These are phyloP conservation scores for Anas acuta DNA, from an alignment of 2,797 vertebrate genomes.

Conservation along the genomic window DNA sequence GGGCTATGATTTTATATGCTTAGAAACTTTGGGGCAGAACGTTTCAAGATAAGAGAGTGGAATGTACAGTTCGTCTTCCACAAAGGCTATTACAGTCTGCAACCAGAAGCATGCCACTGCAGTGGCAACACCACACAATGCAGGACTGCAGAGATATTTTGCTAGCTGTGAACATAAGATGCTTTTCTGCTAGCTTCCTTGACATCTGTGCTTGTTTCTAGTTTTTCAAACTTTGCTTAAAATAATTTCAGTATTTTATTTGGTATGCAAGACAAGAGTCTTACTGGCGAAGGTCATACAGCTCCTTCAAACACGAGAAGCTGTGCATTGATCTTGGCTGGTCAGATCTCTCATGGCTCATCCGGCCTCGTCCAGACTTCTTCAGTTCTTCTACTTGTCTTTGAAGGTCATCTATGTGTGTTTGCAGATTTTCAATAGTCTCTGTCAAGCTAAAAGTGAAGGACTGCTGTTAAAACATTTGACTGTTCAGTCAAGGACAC, in stretches of 20 bases:
- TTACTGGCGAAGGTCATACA: conserved; percentile 93
- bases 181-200: not conserved
- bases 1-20: not conserved
- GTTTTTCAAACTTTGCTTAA: not conserved
- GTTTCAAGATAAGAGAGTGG: not conserved
- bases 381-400: conserved; percentile 89
- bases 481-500: conserved; percentile 1
- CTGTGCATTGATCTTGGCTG: conserved; percentile 84
- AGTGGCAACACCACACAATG: not conserved
- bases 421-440: conserved; percentile 89
- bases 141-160: not conserved
- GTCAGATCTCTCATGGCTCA: conserved; percentile 78
- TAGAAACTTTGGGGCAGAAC: not conserved
- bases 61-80: not conserved
- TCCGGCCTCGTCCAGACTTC: conserved; percentile 72
- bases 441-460: conserved; percentile 86
- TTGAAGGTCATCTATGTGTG: conserved; percentile 89
- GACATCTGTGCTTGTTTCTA: not conserved
- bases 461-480: not conserved
- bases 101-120: not conserved
- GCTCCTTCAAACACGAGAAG: conserved; percentile 90
- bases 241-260: not conserved
- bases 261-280: not conserved
- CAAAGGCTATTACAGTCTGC: not conserved
- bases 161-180: not conserved